phyloP scores from a whole-genome alignment of 2,888 invertebrate species.

The Cerceris rybyensis region DNA sequence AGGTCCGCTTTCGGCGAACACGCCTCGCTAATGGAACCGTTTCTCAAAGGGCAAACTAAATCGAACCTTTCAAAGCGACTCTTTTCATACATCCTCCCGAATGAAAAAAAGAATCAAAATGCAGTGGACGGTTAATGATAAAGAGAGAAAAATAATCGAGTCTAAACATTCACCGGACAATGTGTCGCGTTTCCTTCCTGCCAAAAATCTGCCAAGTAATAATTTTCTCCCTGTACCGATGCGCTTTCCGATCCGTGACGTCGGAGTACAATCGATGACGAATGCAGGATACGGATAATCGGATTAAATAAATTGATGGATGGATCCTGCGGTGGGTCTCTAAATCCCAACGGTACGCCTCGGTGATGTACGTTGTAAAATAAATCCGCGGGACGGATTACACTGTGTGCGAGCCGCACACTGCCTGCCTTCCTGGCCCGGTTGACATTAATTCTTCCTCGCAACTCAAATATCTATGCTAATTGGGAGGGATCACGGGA shows the following conservation, averaged over 20 bases:
- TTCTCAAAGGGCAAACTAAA: too few species aligned
- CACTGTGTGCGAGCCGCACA: constrained; percentile 33
- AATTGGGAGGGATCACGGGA: not conserved
- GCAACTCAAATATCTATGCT: constrained; percentile 20
- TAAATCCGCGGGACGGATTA: constrained; percentile 74
- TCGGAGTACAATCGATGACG: constrained; percentile 68
- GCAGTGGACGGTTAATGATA: too few species aligned
- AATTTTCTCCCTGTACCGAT: constrained; percentile 46
- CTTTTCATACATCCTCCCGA: too few species aligned
- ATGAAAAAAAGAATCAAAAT: too few species aligned
- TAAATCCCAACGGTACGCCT: constrained; percentile 66
- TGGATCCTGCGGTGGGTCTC: constrained; percentile 69
- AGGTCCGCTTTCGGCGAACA: too few species aligned
- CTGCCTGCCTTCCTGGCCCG: constrained; percentile 14
- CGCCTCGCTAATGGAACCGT: too few species aligned
- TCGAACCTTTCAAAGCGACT: too few species aligned
- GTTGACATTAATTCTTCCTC: constrained; percentile 70
- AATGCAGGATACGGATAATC: constrained; percentile 75
- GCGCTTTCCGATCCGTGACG: constrained; percentile 44
- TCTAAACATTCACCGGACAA: not conserved
- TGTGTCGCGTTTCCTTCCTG: not conserved
- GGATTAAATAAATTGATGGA: constrained; percentile 78
- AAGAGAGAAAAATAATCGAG: too few species aligned
- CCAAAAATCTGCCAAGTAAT: constrained; percentile 13
- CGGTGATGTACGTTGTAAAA: constrained; percentile 73